These are phyloP conservation scores for Tolypeutes matacus DNA, from an alignment of 2,797 vertebrate species.

Conservation along the genomic window DNA sequence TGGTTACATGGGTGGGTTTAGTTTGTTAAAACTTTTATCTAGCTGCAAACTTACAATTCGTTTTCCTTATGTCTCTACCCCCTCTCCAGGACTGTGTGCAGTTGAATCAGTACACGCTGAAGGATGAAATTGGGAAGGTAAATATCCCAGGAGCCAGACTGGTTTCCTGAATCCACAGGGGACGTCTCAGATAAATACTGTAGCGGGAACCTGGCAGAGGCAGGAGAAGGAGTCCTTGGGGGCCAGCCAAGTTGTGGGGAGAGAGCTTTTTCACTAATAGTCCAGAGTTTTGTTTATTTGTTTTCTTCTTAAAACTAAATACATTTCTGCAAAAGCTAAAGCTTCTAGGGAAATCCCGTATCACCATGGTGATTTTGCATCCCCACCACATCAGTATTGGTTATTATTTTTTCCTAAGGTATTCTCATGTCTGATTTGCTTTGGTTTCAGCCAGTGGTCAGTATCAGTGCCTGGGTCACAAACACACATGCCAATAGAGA, in stretches of 20 bases:
- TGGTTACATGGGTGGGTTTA: neutral
- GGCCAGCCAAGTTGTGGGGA: neutral
- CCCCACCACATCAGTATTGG: neutral
- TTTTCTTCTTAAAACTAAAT: constrained; percentile 26
- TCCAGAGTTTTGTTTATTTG: neutral
- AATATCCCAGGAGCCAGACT: neutral
- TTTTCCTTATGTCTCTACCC: constrained; percentile 46
- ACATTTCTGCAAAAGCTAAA: constrained; percentile 51
- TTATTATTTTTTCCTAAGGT: fast-evolving
- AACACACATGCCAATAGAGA: neutral
- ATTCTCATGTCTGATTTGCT: neutral
- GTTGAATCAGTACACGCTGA: constrained; percentile 98
- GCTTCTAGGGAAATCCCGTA: neutral
- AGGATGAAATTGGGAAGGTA: constrained; percentile 99
- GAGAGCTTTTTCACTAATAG: neutral
- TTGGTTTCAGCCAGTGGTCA: neutral
- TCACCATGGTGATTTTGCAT: neutral
- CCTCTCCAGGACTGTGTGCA: constrained; percentile 95
- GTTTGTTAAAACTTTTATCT: neutral
- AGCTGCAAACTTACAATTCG: neutral
- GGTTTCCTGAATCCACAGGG: neutral
- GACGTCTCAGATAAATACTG: neutral
- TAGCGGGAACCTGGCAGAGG: neutral
- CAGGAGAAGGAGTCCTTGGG: neutral
- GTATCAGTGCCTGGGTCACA: neutral